These are phyloP conservation scores for Sinelater perroti DNA, from an alignment of 2,888 invertebrate genomes.

Conservation along the genomic window DNA sequence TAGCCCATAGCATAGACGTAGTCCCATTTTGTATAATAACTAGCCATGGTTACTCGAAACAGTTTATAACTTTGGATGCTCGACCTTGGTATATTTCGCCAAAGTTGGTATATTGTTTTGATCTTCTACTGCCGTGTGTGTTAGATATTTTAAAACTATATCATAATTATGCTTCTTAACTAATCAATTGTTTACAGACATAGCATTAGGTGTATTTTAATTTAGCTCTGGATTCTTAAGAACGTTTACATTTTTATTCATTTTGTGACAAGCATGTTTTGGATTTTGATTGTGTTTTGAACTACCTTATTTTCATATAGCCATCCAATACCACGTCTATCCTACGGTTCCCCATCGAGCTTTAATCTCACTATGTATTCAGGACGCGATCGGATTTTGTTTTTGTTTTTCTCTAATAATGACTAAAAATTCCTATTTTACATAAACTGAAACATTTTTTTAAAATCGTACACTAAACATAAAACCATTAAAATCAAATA, in stretches of 20 bases:
- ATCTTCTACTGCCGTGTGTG: conserved; percentile 58
- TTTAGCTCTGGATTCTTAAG: conserved; percentile 21
- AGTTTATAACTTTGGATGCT: conserved; percentile 32
- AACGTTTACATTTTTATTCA: conserved; percentile 22
- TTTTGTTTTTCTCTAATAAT: conserved; percentile 34
- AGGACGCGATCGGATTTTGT: conserved; percentile 30
- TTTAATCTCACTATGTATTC: conserved; percentile 2
- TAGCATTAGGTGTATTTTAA: conserved; percentile 40
- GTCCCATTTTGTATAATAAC: conserved; percentile 26
- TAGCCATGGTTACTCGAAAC: conserved; percentile 28
- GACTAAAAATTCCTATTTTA: conserved; percentile 49
- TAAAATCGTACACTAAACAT: conserved; percentile 58
- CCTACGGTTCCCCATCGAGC: background rate
- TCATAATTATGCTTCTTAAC: conserved; percentile 49
- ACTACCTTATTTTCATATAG: conserved; percentile 26
- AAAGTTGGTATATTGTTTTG: conserved; percentile 42
- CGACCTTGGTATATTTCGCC: conserved; percentile 37
- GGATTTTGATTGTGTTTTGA: conserved; percentile 17
- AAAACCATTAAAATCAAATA: conserved; percentile 52
- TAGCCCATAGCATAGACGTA: conserved; percentile 42
- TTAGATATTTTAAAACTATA: conserved; percentile 54
- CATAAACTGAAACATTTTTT: conserved; percentile 55
- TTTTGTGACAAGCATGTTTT: conserved; percentile 25
- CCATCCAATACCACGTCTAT: conserved; percentile 14
- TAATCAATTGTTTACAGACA: conserved; percentile 43